Conservation (phyloP, 2,888 invertebrate genomes). For the Eupithecia dodoneata region DNA sequence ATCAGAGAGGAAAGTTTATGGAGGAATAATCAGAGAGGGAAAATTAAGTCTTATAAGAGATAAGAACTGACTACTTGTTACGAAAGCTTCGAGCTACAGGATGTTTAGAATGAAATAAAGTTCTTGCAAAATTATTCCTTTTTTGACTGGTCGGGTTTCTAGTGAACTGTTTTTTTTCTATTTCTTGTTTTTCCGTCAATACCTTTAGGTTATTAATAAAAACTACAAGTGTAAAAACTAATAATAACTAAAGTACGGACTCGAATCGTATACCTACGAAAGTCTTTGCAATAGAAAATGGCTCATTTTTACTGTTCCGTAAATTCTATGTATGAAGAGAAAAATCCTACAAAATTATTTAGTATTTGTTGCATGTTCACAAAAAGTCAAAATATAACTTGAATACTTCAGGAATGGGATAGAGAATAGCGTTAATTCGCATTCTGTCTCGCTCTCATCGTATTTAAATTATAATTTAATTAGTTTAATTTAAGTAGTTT, state of each 20-base stretch:
- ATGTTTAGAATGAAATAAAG: background rate
- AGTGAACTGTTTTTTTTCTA: background rate
- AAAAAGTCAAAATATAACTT: background rate
- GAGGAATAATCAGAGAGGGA: background rate
- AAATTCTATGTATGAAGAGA: too few relatives aligned
- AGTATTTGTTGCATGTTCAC: background rate
- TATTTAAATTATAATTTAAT: background rate
- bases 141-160: background rate
- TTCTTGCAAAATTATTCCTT: background rate
- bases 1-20: background rate
- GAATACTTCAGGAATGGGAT: background rate
- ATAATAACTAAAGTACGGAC: too few relatives aligned
- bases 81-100: background rate
- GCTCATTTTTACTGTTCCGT: too few relatives aligned
- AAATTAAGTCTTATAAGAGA: constrained; percentile 2
- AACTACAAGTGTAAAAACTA: background rate
- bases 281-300: background rate
- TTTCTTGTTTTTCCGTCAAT: background rate
- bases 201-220: background rate
- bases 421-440: background rate
- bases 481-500: too few relatives aligned
- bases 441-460: background rate
- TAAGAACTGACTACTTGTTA: background rate
- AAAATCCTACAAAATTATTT: background rate
- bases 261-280: background rate